Evolutionary conservation across 2,113 vertebrate genomes (phyloP).

Genomic region (Oenanthe oenanthe): DNA sequence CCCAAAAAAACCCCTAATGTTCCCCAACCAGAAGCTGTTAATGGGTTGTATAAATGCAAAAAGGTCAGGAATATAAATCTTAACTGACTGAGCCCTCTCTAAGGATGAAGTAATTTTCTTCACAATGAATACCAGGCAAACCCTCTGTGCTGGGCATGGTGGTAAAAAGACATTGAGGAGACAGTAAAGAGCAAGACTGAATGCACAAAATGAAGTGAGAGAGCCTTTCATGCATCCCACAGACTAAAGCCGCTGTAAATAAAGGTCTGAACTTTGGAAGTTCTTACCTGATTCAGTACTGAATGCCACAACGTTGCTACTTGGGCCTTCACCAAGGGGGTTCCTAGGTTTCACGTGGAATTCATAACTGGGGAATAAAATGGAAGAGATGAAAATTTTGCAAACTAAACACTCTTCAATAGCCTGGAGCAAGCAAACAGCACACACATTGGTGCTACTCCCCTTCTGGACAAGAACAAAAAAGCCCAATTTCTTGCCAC

Average conservation of each 20-base stretch:
- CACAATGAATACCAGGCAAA: background rate
- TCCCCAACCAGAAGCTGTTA: background rate
- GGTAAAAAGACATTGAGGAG: background rate
- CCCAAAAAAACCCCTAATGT: background rate
- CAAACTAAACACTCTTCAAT: background rate
- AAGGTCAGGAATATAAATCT: background rate
- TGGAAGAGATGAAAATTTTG: background rate
- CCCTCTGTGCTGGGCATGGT: background rate
- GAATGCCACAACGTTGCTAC: slow-evolving; percentile 86
- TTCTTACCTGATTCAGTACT: slow-evolving; percentile 93
- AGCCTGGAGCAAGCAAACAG: background rate
- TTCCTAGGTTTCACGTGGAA: slow-evolving; percentile 93
- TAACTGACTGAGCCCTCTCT: background rate
- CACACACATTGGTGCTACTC: background rate
- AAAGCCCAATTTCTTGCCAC: background rate
- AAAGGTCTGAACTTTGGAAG: background rate
- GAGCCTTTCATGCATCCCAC: background rate
- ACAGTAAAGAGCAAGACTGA: background rate
- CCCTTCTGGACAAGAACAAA: background rate
- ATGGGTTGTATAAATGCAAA: background rate
- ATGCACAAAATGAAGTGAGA: background rate
- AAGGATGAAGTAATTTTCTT: background rate
- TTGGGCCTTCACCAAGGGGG: slow-evolving; percentile 88
- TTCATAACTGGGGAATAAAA: slow-evolving; percentile 84
- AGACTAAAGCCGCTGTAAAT: background rate